Evolutionary conservation across 2,113 vertebrate species (phyloP), one percentile per base, ranked within the genome.

Genomic region (Toxostoma redivivum): DNA sequence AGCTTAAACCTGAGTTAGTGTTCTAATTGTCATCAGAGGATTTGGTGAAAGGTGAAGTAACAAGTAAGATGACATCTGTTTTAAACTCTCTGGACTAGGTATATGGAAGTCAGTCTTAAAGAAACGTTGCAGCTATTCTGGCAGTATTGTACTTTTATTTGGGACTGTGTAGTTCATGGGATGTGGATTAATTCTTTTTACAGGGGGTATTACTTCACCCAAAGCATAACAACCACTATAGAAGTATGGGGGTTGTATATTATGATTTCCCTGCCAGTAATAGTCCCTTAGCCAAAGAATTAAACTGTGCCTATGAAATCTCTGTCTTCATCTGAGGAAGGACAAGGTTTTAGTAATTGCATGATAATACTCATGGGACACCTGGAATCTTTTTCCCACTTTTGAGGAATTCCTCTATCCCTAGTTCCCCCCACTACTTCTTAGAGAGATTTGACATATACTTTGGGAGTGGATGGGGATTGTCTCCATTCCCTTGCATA

Each of bases 101-200:
- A 7, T 10, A 4, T 81, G 31, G 54, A 83, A 62, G 18, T 70
- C 28, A 21, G 30, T 54, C 28, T 48, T 79, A 28, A 71, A 47
- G 33, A 50, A 74, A 8, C 33, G 15, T 85, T 87, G 64, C 27
- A 64, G 30, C 61, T 86, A 1, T 77, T 80, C 58, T 61, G 62
- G 11, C 37, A 72, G 7, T 77, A 17, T 9, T 69, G 25, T 53
- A 25, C 38, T 74, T 86, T 53, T 73, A 35, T 81, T 91, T 65
- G 44, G 15, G 38, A 42, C 44, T 78, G 2, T 42, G n/a, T 81
- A 57, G 12, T 79, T 64, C 0, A 0, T 69, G 48, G 66, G 33
- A 28, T 44, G 22, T 80, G 18, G 28, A 38, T 78, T 70, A 4
- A 16, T 24, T 66, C 2, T 73, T 73, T 80, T 88, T 77, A 21